Evolutionary conservation across 2,113 vertebrate genomes (phyloP).

Genomic region (Zosterops hypoxanthus): DNA sequence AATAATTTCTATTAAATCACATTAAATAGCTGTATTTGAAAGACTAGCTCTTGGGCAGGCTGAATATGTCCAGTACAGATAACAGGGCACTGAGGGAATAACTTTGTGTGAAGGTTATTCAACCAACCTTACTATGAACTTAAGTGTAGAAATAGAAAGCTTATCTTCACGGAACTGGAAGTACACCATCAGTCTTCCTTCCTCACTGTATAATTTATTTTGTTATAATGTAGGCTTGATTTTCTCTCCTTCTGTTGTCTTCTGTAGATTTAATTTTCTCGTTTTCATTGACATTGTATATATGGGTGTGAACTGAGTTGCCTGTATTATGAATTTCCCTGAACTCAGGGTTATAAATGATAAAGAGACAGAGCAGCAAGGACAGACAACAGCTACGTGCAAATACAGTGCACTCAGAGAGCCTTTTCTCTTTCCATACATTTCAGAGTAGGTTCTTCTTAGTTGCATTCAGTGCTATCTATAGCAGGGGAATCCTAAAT

Average conservation of each 20-base stretch:
- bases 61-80: background rate
- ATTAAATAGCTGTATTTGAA: background rate
- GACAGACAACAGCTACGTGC: background rate
- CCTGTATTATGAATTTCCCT: background rate
- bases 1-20: background rate
- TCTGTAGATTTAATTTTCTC: background rate
- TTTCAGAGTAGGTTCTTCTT: background rate
- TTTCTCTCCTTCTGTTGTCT: background rate
- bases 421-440: background rate
- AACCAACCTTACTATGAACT: background rate
- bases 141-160: background rate
- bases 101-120: background rate
- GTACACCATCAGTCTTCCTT: background rate
- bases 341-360: background rate
- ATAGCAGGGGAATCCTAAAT: background rate
- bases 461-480: background rate
- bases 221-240: background rate
- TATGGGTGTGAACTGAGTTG: background rate
- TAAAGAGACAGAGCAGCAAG: background rate
- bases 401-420: background rate
- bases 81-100: background rate
- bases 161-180: background rate
- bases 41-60: background rate
- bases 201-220: background rate
- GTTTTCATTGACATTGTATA: background rate